These are phyloP conservation scores for Hesperia comma DNA, from an alignment of 2,888 invertebrate genomes.

Conservation along the genomic window DNA sequence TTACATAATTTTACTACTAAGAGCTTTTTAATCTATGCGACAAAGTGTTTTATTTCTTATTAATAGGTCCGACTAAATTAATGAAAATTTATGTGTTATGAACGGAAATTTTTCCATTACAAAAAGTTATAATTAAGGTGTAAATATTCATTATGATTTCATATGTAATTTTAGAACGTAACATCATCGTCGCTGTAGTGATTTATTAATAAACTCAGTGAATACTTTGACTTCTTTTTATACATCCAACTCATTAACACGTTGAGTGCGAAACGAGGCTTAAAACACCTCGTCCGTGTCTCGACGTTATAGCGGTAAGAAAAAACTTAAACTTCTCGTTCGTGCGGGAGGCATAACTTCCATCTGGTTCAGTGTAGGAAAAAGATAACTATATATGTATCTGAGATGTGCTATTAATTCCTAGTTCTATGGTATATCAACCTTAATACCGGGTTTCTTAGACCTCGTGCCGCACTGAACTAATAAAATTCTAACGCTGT, in stretches of 20 bases:
- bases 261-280: no score
- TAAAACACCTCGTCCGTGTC: no score
- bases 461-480: no score
- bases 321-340: no score
- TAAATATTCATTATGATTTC: background rate
- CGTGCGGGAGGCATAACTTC: no score
- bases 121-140: background rate
- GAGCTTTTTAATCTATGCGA: background rate
- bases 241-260: background rate
- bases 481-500: no score
- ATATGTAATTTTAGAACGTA: background rate
- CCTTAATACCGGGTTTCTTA: no score
- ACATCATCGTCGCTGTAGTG: background rate
- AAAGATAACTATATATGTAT: no score
- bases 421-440: no score
- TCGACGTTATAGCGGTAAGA: no score
- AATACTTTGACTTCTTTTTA: background rate
- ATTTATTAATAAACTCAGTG: background rate
- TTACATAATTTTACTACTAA: conserved; percentile 6
- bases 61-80: background rate
- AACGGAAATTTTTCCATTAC: background rate
- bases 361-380: no score
- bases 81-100: background rate
- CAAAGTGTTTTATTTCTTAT: background rate
- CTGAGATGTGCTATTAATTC: no score